These are phyloP conservation scores for Synanthedon myopaeformis DNA, from an alignment of 2,888 invertebrate genomes.

Conservation along the genomic window DNA sequence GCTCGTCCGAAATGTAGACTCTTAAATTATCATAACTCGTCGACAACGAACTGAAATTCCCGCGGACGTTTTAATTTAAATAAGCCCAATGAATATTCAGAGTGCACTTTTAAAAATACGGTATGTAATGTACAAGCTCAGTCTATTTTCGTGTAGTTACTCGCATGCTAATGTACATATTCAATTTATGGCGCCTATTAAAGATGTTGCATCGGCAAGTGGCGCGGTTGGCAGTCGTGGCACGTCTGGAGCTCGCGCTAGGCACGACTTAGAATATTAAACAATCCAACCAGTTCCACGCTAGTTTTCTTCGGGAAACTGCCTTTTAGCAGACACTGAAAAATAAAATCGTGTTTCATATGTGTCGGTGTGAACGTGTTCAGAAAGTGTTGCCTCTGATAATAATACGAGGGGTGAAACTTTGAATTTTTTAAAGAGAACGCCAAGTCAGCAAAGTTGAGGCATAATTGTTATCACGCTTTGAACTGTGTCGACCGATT, in stretches of 20 bases:
- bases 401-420: not conserved
- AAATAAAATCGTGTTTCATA: conserved; percentile 30
- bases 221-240: conserved; percentile 11
- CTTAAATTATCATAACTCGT: not conserved
- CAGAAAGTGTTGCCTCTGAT: not conserved
- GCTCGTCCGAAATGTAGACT: not conserved
- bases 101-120: conserved; percentile 7
- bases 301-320: conserved; percentile 32
- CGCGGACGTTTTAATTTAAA: conserved; percentile 1
- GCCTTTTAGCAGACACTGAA: conserved; percentile 42
- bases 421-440: not conserved
- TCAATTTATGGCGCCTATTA: conserved; percentile 54
- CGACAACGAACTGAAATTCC: not conserved
- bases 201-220: conserved; percentile 42
- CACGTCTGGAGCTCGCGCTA: conserved; percentile 16
- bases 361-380: conserved; percentile 6
- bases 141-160: conserved; percentile 22
- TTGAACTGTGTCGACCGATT: too few relatives aligned
- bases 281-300: conserved; percentile 16
- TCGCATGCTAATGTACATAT: conserved; percentile 33
- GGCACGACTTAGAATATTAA: conserved; percentile 38
- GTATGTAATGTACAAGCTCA: conserved; percentile 4
- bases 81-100: conserved; percentile 3
- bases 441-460: too few relatives aligned
- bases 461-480: too few relatives aligned